Evolutionary conservation across 2,797 vertebrate genomes (phyloP).

Genomic region (Melanotaenia nigrans): DNA sequence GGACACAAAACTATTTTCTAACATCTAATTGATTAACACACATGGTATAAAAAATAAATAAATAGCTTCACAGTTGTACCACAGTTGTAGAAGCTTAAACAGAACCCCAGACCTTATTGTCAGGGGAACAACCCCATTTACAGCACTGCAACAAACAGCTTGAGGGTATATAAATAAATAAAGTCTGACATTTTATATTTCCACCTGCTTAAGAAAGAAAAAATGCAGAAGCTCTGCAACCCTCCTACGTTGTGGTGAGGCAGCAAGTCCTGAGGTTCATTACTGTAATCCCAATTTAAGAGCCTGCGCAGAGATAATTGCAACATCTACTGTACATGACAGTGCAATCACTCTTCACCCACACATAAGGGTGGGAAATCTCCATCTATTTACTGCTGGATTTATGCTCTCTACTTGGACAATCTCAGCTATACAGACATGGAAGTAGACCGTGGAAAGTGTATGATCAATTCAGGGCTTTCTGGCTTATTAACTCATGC

Average conservation of each 20-base stretch:
- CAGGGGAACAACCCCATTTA: neutral
- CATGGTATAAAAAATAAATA: neutral
- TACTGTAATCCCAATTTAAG: constrained; percentile 41
- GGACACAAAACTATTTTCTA: neutral
- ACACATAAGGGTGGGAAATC: constrained; percentile 49
- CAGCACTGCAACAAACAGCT: neutral
- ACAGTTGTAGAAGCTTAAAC: neutral
- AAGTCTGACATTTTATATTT: neutral
- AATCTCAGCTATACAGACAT: neutral
- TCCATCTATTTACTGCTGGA: constrained; percentile 13
- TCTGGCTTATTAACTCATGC: constrained; percentile 1
- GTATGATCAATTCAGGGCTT: neutral
- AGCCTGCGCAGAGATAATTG: constrained; percentile 29
- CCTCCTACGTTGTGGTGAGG: constrained; percentile 3
- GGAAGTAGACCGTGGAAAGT: neutral
- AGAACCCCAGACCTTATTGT: neutral
- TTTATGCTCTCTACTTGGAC: constrained; percentile 22
- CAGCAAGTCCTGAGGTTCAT: constrained; percentile 43
- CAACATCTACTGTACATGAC: constrained; percentile 31
- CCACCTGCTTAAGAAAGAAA: neutral
- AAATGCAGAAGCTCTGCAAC: constrained; percentile 1
- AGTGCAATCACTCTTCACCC: constrained; percentile 30
- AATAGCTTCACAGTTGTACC: neutral
- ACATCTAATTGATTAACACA: neutral
- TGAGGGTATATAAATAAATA: neutral